Conservation (phyloP, 2,797 vertebrate species). For the Acanthurus tractus region DNA sequence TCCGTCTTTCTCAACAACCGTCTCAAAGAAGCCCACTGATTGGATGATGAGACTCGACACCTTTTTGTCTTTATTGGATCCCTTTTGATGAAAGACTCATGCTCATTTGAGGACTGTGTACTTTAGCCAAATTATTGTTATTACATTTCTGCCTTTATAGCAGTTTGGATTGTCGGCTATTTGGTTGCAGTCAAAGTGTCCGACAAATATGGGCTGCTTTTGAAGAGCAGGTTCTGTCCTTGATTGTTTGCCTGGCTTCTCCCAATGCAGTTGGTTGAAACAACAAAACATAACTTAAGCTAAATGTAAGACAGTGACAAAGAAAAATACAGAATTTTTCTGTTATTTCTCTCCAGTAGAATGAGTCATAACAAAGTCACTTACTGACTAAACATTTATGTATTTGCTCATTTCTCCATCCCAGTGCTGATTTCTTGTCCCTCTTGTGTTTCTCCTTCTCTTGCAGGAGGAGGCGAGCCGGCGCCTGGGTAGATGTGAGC, state of each 20-base stretch:
- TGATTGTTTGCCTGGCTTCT: neutral
- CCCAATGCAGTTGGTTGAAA: neutral
- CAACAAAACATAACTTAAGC: neutral
- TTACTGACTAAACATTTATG: neutral
- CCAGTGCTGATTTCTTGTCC: constrained; percentile 33
- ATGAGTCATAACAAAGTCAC: neutral
- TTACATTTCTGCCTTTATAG: neutral
- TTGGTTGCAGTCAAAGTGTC: neutral
- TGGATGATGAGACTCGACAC: constrained; percentile 23
- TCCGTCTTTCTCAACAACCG: constrained; percentile 2
- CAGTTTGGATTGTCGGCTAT: neutral
- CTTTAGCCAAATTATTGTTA: constrained; percentile 2
- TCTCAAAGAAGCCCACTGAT: constrained; percentile 30
- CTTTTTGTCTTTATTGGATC: constrained; percentile 31
- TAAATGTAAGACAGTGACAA: neutral
- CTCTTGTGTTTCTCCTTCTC: constrained; percentile 49
- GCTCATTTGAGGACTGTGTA: constrained; percentile 8
- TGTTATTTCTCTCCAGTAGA: neutral
- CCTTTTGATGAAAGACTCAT: constrained; percentile 16
- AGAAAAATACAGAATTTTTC: neutral
- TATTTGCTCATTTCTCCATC: constrained; percentile 26
- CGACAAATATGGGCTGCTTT: neutral
- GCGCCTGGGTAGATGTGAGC: constrained; percentile 86
- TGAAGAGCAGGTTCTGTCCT: neutral
- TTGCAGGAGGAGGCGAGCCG: constrained; percentile 89